Evolutionary conservation across 2,113 vertebrate species (phyloP).

Genomic region (Rhinogobius similis): DNA sequence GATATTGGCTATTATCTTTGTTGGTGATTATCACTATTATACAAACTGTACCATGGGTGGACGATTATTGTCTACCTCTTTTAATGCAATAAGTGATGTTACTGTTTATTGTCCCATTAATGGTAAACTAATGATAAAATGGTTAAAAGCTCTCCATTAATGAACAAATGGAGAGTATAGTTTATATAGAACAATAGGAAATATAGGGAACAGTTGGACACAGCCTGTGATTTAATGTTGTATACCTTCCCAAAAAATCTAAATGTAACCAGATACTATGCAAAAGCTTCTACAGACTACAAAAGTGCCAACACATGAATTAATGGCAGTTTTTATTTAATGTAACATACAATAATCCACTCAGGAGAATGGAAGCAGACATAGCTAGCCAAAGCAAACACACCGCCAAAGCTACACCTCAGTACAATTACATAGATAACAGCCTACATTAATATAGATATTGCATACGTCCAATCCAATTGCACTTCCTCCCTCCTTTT

Average conservation of each 20-base stretch:
- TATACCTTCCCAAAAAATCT: background rate
- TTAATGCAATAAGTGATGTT: too few relatives aligned
- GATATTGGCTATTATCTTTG: too few relatives aligned
- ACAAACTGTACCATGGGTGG: too few relatives aligned
- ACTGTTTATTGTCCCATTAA: too few relatives aligned
- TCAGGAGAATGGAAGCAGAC: background rate
- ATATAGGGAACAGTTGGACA: too few relatives aligned
- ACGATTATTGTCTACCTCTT: too few relatives aligned
- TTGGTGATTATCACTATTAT: too few relatives aligned
- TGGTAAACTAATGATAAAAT: too few relatives aligned
- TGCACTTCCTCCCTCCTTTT: slow-evolving; percentile 19
- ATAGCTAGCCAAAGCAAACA: background rate
- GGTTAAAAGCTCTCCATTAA: too few relatives aligned
- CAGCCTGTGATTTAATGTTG: background rate
- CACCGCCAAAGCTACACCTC: background rate
- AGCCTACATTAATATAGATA: slow-evolving; percentile 9
- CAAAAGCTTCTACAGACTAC: background rate
- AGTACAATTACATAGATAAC: slow-evolving; percentile 3
- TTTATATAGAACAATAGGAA: too few relatives aligned
- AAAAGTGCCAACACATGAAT: background rate
- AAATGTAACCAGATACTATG: background rate
- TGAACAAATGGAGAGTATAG: too few relatives aligned
- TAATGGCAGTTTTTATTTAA: background rate
- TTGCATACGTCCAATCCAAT: slow-evolving; percentile 9
- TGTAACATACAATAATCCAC: background rate